A percentile compares a stretch with the other conserved stretches of the same genome.
phyloP scores from a whole-genome alignment of 2,888 invertebrate genomes.

The Halocaridina rubra region DNA sequence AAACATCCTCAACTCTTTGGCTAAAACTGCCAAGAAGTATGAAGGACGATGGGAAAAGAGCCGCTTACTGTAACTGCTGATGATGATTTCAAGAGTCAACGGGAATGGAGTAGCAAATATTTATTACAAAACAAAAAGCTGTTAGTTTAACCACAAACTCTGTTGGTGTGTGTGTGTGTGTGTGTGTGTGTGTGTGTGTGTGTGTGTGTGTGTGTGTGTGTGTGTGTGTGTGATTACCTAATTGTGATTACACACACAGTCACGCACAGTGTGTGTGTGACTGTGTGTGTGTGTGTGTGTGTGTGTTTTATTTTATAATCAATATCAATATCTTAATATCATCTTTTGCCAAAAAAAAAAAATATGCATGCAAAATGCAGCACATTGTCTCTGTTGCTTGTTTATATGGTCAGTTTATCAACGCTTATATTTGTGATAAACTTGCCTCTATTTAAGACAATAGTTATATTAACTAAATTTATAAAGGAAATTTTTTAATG shows the following conservation, averaged over 20 bases:
- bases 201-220: background rate
- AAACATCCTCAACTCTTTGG: background rate
- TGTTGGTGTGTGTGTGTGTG: background rate
- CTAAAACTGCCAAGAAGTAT: background rate
- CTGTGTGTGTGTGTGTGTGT: background rate
- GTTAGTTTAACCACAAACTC: background rate
- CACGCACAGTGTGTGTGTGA: no score
- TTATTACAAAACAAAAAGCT: background rate
- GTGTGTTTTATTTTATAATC: background rate
- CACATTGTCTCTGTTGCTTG: no score
- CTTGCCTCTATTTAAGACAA: no score
- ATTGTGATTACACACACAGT: no score
- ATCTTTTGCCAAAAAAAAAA: no score
- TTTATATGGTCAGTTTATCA: no score
- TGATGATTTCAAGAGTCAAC: background rate
- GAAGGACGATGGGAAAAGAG: background rate
- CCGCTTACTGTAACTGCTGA: background rate
- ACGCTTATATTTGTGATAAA: no score
- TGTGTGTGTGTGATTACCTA: no score
- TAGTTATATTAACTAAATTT: no score
- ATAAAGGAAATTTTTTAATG: no score
- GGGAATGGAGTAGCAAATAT: background rate
- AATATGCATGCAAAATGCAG: no score
- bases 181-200: background rate
- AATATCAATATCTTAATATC: background rate